Evolutionary conservation across 1,140 invertebrate species (phyloP), one percentile per base, ranked within the genome.

Genomic region (Holotrichia oblita): DNA sequence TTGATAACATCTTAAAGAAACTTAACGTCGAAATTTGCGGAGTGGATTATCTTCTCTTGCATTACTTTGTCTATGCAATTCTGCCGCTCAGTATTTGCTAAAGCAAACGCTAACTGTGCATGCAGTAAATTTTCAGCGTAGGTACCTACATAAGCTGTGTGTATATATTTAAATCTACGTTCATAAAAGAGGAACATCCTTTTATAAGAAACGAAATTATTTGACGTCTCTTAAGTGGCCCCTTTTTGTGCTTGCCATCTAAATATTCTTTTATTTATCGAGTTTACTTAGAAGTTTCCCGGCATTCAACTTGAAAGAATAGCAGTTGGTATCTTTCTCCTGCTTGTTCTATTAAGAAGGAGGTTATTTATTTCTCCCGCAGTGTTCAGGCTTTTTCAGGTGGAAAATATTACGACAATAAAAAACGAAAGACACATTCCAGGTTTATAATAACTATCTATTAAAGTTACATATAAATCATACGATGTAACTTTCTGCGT

Each of bases 181-280:
- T 48, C n/a, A 48, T 48, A 48, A 48, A 48, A 48, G 44, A 48
- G 8, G 44, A 12, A 48, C 44, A 14, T 48, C 44, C 44, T 48
- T 48, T 48, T 48, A 48, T 48, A 48, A 10, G 44, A 48, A 48
- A 48, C 44, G 44, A 48, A 48, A 10, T 48, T 48, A 48, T 48
- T 48, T 48, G 44, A 48, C 44, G n/a, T 10, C 12, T n/a, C 44
- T 48, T 48, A 48, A 48, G 44, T 48, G 6, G 44, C n/a, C 44
- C n/a, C n/a, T 48, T 3, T 12, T 48, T 10, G 10, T 14, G n/a
- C 12, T 48, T 48, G 44, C 44, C 44, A 14, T 48, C 44, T n/a
- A 48, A n/a, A 48, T 48, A 48, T 48, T 48, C 44, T n/a, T 48
- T 48, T 48, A 48, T 48, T 48, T 48, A 48, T 48, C n/a, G 44